A percentile compares a stretch with the other conserved stretches of the same genome.
Evolutionary conservation across 1,140 invertebrate genomes (phyloP).

Genomic region (Lepidotrigona ventralis): DNA sequence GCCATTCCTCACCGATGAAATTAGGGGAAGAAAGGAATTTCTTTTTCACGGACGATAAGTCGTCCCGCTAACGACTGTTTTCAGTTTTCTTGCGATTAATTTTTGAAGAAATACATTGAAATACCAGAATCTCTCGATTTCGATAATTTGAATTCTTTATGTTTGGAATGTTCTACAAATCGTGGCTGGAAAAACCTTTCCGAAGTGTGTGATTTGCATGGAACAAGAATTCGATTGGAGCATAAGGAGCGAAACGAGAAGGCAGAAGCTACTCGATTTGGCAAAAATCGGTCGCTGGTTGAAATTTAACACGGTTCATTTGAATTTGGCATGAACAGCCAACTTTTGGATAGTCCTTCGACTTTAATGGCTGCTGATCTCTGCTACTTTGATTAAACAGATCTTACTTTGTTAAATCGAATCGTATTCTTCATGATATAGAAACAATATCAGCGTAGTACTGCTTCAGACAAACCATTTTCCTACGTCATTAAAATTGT

Average conservation of each 20-base stretch:
- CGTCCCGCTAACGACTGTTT: not conserved
- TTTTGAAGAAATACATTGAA: not conserved
- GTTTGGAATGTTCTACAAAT: too few relatives aligned
- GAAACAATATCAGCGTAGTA: not conserved
- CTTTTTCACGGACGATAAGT: not conserved
- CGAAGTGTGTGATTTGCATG: too few relatives aligned
- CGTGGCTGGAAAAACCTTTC: too few relatives aligned
- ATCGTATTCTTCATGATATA: not conserved
- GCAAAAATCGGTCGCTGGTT: conserved; percentile 21
- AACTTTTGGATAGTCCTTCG: conserved; percentile 23
- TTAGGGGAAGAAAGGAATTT: not conserved
- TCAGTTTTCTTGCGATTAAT: not conserved
- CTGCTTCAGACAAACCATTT: too few relatives aligned
- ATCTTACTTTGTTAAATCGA: not conserved
- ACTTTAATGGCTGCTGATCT: not conserved
- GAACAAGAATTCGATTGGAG: too few relatives aligned
- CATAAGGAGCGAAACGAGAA: not conserved
- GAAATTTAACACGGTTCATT: conserved; percentile 57
- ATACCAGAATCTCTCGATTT: not conserved
- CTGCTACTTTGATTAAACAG: conserved; percentile 2
- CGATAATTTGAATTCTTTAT: too few relatives aligned
- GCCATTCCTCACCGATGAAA: conserved; percentile 59
- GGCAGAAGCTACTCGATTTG: conserved; percentile 35
- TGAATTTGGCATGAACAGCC: conserved; percentile 48
- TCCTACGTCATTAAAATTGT: too few relatives aligned